Evolutionary conservation across 2,113 vertebrate species (phyloP).

Genomic region (Pygoscelis antarcticus): DNA sequence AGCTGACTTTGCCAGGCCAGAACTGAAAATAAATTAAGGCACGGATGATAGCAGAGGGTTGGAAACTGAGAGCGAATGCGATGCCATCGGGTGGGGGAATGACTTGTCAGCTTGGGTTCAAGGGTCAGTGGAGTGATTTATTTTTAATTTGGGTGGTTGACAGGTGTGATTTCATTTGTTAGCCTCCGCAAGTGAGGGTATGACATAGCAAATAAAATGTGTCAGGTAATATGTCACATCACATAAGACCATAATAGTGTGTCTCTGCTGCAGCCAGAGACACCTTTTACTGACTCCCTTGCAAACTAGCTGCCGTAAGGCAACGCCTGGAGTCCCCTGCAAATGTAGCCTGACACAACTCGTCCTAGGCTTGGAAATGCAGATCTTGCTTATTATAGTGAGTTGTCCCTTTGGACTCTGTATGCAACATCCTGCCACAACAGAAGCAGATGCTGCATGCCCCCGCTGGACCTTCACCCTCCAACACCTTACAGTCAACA

Average conservation of each 20-base stretch:
- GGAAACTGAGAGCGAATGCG: neutral
- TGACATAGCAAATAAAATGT: neutral
- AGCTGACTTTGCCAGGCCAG: neutral
- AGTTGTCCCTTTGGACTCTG: neutral
- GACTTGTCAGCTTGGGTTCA: neutral
- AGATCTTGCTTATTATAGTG: fast-evolving
- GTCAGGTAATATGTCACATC: neutral
- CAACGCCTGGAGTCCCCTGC: neutral
- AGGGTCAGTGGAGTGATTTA: constrained; percentile 18
- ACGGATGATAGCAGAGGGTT: neutral
- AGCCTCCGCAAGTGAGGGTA: neutral
- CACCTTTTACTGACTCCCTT: neutral
- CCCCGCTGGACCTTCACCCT: neutral
- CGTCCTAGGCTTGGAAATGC: fast-evolving
- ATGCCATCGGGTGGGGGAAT: neutral
- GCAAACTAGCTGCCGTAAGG: neutral
- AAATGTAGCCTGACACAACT: fast-evolving
- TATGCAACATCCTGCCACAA: fast-evolving
- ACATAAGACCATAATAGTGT: neutral
- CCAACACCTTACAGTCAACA: neutral
- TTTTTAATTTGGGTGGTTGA: constrained; percentile 39
- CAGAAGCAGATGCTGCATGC: neutral
- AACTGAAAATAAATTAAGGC: neutral
- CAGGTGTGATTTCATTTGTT: constrained; percentile 36
- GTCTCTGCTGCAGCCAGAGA: neutral